Evolutionary conservation across 2,113 vertebrate species (phyloP).

Genomic region (Gymnobelideus leadbeateri): DNA sequence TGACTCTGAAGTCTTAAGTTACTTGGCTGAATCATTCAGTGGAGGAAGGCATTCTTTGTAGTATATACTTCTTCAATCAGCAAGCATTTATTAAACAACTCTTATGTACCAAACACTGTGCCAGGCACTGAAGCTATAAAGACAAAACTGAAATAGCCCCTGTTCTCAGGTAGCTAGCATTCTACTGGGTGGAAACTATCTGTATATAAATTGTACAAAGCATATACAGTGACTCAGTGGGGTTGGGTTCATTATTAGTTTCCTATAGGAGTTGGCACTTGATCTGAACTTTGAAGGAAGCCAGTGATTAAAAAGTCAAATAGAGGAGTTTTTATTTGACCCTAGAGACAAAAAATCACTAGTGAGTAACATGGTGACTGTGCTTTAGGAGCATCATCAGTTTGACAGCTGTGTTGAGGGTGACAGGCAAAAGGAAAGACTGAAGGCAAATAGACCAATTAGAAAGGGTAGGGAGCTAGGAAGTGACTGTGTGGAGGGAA

Average conservation of each 20-base stretch:
- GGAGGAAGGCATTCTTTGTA: slow-evolving; percentile 43
- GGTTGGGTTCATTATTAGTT: neutral
- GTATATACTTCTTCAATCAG: neutral
- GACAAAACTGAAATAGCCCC: neutral
- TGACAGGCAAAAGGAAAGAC: neutral
- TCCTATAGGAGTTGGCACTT: neutral
- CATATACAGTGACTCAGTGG: neutral
- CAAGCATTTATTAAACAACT: neutral
- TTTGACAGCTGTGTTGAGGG: neutral
- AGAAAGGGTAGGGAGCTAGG: neutral
- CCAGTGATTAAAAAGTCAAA: neutral
- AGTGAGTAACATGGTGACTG: neutral
- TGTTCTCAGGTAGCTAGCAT: neutral
- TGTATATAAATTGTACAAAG: neutral
- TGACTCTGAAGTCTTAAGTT: slow-evolving; percentile 13
- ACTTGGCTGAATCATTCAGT: slow-evolving; percentile 33
- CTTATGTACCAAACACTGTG: neutral
- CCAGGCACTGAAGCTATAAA: neutral
- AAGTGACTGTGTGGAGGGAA: neutral
- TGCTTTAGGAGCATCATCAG: neutral
- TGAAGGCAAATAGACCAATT: neutral
- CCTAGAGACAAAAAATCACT: neutral
- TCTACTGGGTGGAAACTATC: neutral
- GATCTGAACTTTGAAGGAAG: neutral
- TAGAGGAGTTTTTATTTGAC: neutral